Conservation (phyloP, 2,113 vertebrate genomes). For the Ornithorhynchus anatinus region DNA sequence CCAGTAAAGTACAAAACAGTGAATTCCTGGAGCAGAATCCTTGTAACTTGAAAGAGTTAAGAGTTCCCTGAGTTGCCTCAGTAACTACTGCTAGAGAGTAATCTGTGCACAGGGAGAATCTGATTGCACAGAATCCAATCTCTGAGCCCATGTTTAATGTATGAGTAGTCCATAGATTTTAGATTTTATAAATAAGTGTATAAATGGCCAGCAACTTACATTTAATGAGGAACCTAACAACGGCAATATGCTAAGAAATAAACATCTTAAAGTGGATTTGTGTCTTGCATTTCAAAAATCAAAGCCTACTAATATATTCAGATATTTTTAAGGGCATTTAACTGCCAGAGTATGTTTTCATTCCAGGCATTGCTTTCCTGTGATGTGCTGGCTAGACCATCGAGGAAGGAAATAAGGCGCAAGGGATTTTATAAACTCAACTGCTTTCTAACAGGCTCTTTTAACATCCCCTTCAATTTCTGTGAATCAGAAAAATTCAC, state of each 20-base stretch:
- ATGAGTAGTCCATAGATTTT: background rate
- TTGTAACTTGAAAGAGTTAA: background rate
- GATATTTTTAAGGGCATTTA: background rate
- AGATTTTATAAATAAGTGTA: background rate
- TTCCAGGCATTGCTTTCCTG: background rate
- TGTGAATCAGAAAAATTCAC: slow-evolving; percentile 1
- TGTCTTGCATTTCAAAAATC: background rate
- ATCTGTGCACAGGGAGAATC: background rate
- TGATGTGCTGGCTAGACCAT: background rate
- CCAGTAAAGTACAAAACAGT: background rate
- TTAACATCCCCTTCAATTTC: background rate
- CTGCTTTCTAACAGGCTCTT: background rate
- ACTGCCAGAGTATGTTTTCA: background rate
- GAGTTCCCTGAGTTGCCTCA: background rate
- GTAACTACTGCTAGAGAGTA: background rate
- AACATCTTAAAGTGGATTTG: background rate
- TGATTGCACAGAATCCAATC: background rate
- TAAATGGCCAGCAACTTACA: background rate
- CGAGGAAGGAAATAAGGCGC: background rate
- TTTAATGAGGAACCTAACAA: background rate
- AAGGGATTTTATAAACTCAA: background rate
- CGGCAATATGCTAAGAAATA: background rate
- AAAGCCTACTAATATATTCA: background rate
- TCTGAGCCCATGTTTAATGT: background rate
- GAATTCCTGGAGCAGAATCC: background rate